These are phyloP conservation scores for Pollimyrus isidori DNA, from an alignment of 2,113 vertebrate species.

Conservation along the genomic window DNA sequence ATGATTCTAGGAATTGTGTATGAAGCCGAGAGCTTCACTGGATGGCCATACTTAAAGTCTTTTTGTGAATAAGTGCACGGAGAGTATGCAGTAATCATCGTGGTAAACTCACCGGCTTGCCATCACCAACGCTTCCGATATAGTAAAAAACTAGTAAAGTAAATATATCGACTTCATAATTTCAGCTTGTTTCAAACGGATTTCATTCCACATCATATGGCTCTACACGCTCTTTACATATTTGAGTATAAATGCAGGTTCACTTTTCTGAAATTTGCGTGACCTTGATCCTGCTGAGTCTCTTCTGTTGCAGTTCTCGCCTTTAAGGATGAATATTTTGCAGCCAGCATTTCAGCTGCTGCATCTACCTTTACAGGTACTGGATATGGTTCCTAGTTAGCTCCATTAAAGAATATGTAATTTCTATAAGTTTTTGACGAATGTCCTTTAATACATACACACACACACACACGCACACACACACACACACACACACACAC, in stretches of 20 bases:
- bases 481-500: too few species aligned
- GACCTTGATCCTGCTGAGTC: constrained; percentile 6
- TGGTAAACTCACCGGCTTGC: background rate
- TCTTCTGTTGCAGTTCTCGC: background rate
- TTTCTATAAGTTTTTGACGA: background rate
- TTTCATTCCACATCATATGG: background rate
- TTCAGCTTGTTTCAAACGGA: background rate
- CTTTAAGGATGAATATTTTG: background rate
- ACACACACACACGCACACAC: too few species aligned
- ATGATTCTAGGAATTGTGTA: background rate
- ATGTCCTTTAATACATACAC: background rate
- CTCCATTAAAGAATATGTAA: background rate
- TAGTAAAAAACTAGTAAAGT: background rate
- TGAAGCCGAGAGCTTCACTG: background rate
- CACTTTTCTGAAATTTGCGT: background rate
- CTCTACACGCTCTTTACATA: background rate
- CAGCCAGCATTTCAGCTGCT: background rate
- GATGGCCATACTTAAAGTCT: background rate
- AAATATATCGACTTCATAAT: background rate
- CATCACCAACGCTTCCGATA: background rate
- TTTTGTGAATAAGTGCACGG: background rate
- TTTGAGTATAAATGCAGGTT: background rate
- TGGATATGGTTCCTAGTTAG: background rate
- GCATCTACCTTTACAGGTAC: background rate
- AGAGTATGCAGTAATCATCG: background rate